Conservation (phyloP, 2,113 vertebrate species). For the Zootoca vivipara region DNA sequence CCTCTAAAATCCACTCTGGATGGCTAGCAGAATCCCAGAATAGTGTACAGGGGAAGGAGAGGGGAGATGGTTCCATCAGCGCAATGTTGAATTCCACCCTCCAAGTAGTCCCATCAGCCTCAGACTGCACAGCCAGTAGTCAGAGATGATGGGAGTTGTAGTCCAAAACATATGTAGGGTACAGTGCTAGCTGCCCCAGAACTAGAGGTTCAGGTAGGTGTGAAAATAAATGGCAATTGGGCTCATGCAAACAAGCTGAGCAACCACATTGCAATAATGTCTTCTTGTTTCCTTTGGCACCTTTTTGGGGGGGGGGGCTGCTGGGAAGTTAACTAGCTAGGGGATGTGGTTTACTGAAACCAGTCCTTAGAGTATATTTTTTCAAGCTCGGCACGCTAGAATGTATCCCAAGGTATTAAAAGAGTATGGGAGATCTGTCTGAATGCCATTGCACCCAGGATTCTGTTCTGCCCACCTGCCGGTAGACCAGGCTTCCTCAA, state of each 20-base stretch:
- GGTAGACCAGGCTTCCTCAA: no score
- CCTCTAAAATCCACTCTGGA: no score
- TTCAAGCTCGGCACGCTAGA: neutral
- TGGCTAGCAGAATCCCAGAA: no score
- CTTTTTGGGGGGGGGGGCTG: neutral
- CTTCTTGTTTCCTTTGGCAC: neutral
- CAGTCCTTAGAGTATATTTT: neutral
- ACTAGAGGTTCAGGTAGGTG: neutral
- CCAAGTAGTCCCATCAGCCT: no score
- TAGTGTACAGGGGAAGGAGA: no score
- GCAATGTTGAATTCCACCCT: no score
- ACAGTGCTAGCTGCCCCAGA: neutral
- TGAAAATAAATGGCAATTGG: neutral
- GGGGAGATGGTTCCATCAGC: no score
- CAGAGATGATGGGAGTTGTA: no score
- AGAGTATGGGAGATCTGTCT: neutral
- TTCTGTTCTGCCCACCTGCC: neutral
- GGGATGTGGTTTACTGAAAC: neutral
- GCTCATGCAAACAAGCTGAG: neutral
- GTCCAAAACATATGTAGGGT: neutral
- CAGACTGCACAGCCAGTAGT: no score
- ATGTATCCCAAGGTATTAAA: neutral
- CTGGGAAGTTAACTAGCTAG: neutral
- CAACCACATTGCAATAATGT: neutral
- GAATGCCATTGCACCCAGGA: neutral